These are phyloP conservation scores for Pseudachorutes palmiensis DNA, from an alignment of 1,140 invertebrate genomes.

Conservation along the genomic window DNA sequence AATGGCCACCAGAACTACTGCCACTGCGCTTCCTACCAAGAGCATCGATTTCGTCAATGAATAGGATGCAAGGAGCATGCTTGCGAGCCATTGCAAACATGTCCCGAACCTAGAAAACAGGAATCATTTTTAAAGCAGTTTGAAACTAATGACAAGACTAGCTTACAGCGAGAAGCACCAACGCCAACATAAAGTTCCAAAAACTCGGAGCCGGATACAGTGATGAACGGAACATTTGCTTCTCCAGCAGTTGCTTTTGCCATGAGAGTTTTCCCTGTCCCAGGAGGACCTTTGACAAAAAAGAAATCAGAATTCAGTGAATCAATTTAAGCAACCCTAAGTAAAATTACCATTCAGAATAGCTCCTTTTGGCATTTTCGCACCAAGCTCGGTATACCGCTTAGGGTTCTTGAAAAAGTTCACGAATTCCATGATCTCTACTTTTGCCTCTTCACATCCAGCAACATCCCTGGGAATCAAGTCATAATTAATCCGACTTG, in stretches of 20 bases:
- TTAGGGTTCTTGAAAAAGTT: conserved; percentile 99
- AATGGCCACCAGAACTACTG: conserved; percentile 88
- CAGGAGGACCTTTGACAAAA: conserved; percentile 93
- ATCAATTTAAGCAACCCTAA: too few relatives aligned
- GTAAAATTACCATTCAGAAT: conserved; percentile 70
- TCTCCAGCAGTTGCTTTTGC: conserved; percentile 99
- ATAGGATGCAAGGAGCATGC: conserved; percentile 96
- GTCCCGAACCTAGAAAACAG: conserved; percentile 67
- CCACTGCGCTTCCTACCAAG: conserved; percentile 93
- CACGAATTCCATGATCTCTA: conserved; percentile 99
- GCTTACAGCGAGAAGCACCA: conserved; percentile 88
- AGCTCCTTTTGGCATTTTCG: conserved; percentile 97
- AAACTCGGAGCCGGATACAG: conserved; percentile 96
- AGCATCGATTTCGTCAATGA: conserved; percentile 99
- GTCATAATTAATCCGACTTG: neutral
- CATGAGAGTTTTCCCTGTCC: conserved; percentile 92
- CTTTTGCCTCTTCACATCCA: conserved; percentile 98
- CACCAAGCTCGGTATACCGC: conserved; percentile 94
- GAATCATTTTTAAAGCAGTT: too few relatives aligned
- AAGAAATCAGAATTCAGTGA: too few relatives aligned
- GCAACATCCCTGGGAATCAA: conserved; percentile 92
- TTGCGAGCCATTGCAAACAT: conserved; percentile 97
- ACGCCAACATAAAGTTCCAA: conserved; percentile 99
- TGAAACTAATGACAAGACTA: too few relatives aligned
- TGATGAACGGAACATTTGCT: conserved; percentile 97